phyloP scores from a whole-genome alignment of 1,140 invertebrate genomes.

The Anastrepha obliqua region DNA sequence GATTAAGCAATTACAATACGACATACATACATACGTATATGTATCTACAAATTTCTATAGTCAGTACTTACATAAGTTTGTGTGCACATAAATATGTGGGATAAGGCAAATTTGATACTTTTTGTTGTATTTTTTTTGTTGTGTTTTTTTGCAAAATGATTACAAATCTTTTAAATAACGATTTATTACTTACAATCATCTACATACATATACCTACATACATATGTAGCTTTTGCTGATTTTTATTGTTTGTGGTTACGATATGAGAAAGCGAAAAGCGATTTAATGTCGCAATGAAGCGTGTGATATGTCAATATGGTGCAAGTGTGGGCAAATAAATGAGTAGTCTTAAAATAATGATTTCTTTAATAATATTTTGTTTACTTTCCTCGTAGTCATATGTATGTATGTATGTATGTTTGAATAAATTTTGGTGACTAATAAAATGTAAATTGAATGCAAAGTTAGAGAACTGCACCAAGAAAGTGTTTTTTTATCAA shows the following conservation, averaged over 20 bases:
- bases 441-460: not conserved
- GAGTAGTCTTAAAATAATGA: not conserved
- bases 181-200: not conserved
- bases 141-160: not conserved
- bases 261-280: slow-evolving; percentile 46
- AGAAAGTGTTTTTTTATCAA: slow-evolving; percentile 13
- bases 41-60: not conserved
- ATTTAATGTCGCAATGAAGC: not conserved
- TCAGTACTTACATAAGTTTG: not conserved
- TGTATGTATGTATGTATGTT: not conserved
- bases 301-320: not conserved
- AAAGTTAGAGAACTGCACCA: not conserved
- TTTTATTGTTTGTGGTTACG: slow-evolving; percentile 46
- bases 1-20: slow-evolving; percentile 7
- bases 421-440: not conserved
- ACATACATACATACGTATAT: not conserved
- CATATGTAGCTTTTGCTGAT: slow-evolving; percentile 33
- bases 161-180: not conserved
- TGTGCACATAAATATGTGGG: not conserved
- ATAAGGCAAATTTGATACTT: not conserved
- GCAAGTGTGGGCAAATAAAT: slow-evolving; percentile 6
- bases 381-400: not conserved
- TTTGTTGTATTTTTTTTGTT: not conserved
- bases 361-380: not conserved
- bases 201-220: not conserved